phyloP scores from a whole-genome alignment of 2,797 vertebrate species.

The Anguilla obscura region DNA sequence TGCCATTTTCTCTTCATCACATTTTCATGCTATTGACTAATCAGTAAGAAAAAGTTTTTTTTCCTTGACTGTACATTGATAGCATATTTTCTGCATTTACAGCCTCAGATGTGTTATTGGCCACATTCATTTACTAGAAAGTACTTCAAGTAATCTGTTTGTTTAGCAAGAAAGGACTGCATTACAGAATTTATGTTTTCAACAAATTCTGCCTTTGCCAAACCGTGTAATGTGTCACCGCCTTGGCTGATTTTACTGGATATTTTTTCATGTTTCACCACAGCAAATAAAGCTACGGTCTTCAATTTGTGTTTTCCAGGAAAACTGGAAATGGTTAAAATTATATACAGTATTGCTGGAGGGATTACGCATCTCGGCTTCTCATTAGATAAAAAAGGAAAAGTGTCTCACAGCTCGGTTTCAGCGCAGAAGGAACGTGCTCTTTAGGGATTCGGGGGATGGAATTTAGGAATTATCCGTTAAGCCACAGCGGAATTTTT shows the following conservation, averaged over 20 bases:
- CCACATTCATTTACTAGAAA: background rate
- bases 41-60: background rate
- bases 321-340: background rate
- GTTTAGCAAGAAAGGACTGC: background rate
- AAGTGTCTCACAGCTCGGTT: constrained; percentile 31
- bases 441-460: constrained; percentile 50
- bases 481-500: constrained; percentile 75
- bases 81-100: background rate
- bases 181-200: background rate
- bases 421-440: constrained; percentile 52
- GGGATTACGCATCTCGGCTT: background rate
- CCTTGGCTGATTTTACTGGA: background rate
- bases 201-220: background rate
- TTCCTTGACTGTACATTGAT: background rate
- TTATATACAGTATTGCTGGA: background rate
- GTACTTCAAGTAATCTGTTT: background rate
- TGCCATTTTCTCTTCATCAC: background rate
- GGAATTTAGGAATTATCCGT: constrained; percentile 68
- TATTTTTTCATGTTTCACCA: background rate
- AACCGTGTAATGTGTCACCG: background rate
- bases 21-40: background rate
- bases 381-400: background rate
- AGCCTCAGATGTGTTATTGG: background rate
- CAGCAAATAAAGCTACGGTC: background rate
- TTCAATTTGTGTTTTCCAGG: background rate